Evolutionary conservation across 2,888 invertebrate species (phyloP), one percentile per base, ranked within the genome.

Genomic region (Stomorhina lunata): DNA sequence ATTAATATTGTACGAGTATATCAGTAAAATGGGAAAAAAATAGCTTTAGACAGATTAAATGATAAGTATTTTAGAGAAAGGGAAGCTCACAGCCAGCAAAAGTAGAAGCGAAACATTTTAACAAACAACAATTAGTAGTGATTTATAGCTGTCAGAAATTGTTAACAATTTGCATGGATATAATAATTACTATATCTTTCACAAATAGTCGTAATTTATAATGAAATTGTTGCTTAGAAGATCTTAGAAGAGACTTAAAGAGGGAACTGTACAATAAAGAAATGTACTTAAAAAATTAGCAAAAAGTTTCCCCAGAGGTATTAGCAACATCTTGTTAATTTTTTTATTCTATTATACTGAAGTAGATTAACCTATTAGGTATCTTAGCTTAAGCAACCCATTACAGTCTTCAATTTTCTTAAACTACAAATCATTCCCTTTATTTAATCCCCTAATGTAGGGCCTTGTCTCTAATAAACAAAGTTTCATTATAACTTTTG

Each of bases 131-230:
- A 87, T 88, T 88, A 87, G 85, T 86, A 86, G 88, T 87, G 88
- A 89, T 88, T 87, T 88, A 89, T 88, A 85, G 88, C 86, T 87
- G 88, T 88, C 87, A 87, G 88, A 87, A 86, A 86, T 87, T 89
- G 89, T 87, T 86, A 86, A 86, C 85, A 89, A 88, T 88, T 89
- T 88, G 88, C 88, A 87, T 88, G 87, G 87, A 87, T 87, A 88
- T 86, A 32, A 81, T 78, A 75, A 80, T 76, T 81, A 40, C 59
- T 50, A 59, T 59, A 59, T 15, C 40, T 50, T 32, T 7, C n/a
- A 59, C 37, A 37, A 45, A 4, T 59, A 15, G 0, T 15, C 9
- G 15, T 7, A 55, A 10, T 48, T 48, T 27, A 3, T 53, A 55
- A 53, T 48, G 20, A 15, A 53, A 22, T 9, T 29, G 12, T n/a